Evolutionary conservation across 2,888 invertebrate genomes (phyloP).

Genomic region (Lepidochitona cinerea): DNA sequence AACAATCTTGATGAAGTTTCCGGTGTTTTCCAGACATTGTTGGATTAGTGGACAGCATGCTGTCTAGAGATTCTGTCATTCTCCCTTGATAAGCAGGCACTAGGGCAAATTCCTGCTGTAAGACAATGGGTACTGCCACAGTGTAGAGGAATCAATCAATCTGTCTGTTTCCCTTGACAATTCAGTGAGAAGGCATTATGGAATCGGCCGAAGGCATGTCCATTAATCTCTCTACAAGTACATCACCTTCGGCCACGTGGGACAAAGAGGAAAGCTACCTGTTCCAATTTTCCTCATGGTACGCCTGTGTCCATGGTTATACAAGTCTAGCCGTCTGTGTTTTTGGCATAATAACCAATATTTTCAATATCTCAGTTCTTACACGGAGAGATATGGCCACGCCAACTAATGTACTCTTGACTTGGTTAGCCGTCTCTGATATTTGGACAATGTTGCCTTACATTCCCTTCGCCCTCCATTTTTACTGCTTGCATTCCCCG

Average conservation of each 20-base stretch:
- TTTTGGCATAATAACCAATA: conserved; percentile 90
- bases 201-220: not conserved
- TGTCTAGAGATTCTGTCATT: too few species aligned
- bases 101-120: too few species aligned
- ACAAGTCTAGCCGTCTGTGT: conserved; percentile 88
- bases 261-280: not conserved
- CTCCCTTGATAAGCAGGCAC: too few species aligned
- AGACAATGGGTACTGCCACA: too few species aligned
- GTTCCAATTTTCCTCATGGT: conserved; percentile 45
- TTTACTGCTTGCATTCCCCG: conserved; percentile 54
- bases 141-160: too few species aligned
- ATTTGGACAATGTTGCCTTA: conserved; percentile 91
- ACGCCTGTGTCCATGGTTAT: conserved; percentile 81
- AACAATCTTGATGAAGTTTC: too few species aligned
- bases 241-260: not conserved
- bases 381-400: conserved; percentile 86
- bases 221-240: not conserved
- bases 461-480: conserved; percentile 88
- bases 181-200: too few species aligned
- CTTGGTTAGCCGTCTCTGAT: conserved; percentile 87
- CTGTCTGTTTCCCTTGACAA: too few species aligned
- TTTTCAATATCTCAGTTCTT: conserved; percentile 91
- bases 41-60: too few species aligned
- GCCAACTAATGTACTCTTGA: conserved; percentile 91
- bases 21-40: too few species aligned